Evolutionary conservation across 2,888 invertebrate species (phyloP).

Genomic region (Amphiduros pacificus): DNA sequence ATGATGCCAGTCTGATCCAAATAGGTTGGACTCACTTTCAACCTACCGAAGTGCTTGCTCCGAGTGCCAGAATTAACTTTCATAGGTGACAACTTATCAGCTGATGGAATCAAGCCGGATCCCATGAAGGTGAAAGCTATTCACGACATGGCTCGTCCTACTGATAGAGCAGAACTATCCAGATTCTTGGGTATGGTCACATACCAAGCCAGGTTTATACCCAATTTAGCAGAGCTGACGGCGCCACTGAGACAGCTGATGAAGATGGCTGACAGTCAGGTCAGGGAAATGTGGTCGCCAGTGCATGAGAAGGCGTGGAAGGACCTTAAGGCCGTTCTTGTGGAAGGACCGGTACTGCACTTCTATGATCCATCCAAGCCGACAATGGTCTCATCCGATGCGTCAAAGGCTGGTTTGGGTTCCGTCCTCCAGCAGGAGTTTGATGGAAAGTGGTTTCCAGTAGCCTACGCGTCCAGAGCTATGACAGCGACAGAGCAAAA

Average conservation of each 20-base stretch:
- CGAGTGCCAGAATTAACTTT: background rate
- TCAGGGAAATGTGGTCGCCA: no score
- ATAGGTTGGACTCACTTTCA: no score
- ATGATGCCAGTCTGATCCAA: background rate
- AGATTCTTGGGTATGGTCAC: background rate
- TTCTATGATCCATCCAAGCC: slow-evolving; percentile 12
- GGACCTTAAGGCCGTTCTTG: background rate
- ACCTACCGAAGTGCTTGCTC: no score
- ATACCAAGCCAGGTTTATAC: background rate
- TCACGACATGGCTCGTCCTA: background rate
- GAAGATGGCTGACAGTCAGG: no score
- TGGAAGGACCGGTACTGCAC: slow-evolving; percentile 13
- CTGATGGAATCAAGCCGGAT: background rate
- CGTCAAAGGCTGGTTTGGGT: slow-evolving; percentile 8
- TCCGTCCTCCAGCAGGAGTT: slow-evolving; percentile 16
- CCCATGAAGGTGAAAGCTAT: background rate
- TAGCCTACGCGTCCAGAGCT: slow-evolving; percentile 29
- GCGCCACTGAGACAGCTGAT: background rate
- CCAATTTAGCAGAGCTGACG: background rate
- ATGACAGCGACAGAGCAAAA: slow-evolving; percentile 7
- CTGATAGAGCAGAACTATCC: background rate
- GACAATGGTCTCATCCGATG: slow-evolving; percentile 4
- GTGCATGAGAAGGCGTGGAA: background rate
- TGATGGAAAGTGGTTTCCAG: slow-evolving; percentile 7
- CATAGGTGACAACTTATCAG: background rate